Conservation (phyloP, 1,140 invertebrate species). For the Drosophila albomicans region DNA sequence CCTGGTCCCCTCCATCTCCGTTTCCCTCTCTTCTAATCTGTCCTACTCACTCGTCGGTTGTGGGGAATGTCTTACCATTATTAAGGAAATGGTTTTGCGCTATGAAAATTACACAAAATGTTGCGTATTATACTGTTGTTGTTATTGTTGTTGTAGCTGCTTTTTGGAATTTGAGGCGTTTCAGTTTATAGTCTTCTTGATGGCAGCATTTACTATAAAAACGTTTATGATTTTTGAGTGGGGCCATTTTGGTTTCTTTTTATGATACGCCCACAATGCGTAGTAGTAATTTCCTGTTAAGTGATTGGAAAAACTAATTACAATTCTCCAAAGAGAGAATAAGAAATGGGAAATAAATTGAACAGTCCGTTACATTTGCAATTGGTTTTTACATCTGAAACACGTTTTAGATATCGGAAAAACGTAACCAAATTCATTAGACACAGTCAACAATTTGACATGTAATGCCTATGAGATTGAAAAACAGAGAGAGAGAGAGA, state of each 20-base stretch:
- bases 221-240: constrained; percentile 47
- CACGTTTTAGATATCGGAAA: too few species aligned
- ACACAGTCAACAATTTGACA: too few species aligned
- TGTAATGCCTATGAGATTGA: too few species aligned
- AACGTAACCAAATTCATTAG: too few species aligned
- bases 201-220: constrained; percentile 70
- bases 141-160: constrained; percentile 36
- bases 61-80: constrained; percentile 39
- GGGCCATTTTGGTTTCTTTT: constrained; percentile 34
- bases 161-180: constrained; percentile 52
- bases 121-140: constrained; percentile 68
- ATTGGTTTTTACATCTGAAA: too few species aligned
- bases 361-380: too few species aligned
- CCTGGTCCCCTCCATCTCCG: not conserved
- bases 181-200: constrained; percentile 60
- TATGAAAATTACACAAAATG: constrained; percentile 75
- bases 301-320: constrained; percentile 65
- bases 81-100: constrained; percentile 77
- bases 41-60: not conserved
- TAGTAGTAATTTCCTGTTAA: constrained; percentile 65
- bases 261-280: constrained; percentile 60
- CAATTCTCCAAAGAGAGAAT: not conserved
- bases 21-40: constrained; percentile 6
- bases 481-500: not conserved
- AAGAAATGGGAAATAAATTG: not conserved